Evolutionary conservation across 1,140 invertebrate genomes (phyloP).

Genomic region (Pseudomyrmex dendroicus): DNA sequence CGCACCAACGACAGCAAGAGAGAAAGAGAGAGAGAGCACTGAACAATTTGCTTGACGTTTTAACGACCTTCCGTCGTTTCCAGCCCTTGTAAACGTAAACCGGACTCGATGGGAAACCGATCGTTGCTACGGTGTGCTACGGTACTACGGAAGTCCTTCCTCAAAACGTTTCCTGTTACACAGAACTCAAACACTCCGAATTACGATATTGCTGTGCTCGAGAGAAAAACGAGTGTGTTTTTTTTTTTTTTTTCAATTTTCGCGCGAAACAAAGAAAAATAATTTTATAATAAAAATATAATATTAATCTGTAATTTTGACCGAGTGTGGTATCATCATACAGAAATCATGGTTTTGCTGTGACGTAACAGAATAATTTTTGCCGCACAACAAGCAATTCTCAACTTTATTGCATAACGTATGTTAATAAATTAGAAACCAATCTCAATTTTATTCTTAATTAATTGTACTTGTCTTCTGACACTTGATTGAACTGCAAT

Average conservation of each 20-base stretch:
- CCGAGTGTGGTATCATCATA: no score
- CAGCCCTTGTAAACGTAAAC: slow-evolving; percentile 57
- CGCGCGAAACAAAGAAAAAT: not conserved
- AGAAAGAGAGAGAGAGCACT: slow-evolving; percentile 1
- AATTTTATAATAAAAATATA: not conserved
- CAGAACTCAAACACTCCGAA: slow-evolving; percentile 43
- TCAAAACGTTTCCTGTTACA: slow-evolving; percentile 55
- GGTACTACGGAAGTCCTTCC: slow-evolving; percentile 48
- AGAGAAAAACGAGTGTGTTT: not conserved
- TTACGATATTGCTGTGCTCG: slow-evolving; percentile 45
- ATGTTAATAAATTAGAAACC: no score
- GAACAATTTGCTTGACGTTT: slow-evolving; percentile 63
- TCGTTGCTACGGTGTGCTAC: slow-evolving; percentile 55
- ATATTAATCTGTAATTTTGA: no score
- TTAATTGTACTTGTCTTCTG: no score
- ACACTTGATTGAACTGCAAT: no score
- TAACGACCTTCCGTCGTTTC: slow-evolving; percentile 58
- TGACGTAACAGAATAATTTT: no score
- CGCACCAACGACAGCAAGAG: slow-evolving; percentile 28
- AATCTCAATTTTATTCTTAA: no score
- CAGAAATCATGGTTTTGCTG: no score
- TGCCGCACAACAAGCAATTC: no score
- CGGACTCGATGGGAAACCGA: slow-evolving; percentile 59
- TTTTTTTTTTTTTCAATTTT: not conserved
- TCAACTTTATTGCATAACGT: no score